Evolutionary conservation across 1,140 invertebrate genomes (phyloP).

Genomic region (Harlomillsia oculata): DNA sequence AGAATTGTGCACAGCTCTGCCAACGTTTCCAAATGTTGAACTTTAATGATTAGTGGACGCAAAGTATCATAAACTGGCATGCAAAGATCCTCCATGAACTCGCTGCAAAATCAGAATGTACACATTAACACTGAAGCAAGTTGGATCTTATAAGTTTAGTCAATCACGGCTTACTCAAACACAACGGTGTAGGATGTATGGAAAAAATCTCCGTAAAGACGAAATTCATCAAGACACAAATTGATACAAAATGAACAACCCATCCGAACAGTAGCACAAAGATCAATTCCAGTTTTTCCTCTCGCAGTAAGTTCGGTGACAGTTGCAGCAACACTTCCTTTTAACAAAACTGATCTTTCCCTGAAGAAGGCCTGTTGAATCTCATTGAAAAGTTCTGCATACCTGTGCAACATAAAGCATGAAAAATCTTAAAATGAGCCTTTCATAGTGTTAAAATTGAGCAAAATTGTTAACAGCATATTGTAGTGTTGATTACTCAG

Average conservation of each 20-base stretch:
- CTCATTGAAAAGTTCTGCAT: constrained; percentile 64
- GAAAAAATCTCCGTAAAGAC: constrained; percentile 84
- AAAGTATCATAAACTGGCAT: constrained; percentile 83
- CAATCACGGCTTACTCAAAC: constrained; percentile 29
- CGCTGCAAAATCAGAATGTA: constrained; percentile 27
- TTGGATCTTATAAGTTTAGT: neutral
- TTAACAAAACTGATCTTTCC: constrained; percentile 61
- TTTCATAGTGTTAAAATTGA: constrained; percentile 3
- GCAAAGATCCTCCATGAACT: constrained; percentile 73
- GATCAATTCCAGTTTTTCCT: constrained; percentile 54
- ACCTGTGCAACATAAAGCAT: constrained; percentile 44
- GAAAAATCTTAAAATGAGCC: neutral
- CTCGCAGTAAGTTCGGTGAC: constrained; percentile 58
- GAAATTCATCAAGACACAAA: constrained; percentile 80
- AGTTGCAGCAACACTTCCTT: constrained; percentile 63
- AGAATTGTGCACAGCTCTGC: constrained; percentile 93
- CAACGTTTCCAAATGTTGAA: constrained; percentile 93
- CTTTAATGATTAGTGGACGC: constrained; percentile 90
- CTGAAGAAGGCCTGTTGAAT: constrained; percentile 76
- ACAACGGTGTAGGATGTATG: constrained; percentile 44
- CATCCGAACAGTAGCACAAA: constrained; percentile 75
- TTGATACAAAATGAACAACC: constrained; percentile 82
- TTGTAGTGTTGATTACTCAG: constrained; percentile 50
- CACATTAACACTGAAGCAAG: neutral
- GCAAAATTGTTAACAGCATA: neutral